A percentile compares a stretch with the other conserved stretches of the same genome.
Evolutionary conservation across 1,140 invertebrate species (phyloP).

Genomic region (Formica selysi): DNA sequence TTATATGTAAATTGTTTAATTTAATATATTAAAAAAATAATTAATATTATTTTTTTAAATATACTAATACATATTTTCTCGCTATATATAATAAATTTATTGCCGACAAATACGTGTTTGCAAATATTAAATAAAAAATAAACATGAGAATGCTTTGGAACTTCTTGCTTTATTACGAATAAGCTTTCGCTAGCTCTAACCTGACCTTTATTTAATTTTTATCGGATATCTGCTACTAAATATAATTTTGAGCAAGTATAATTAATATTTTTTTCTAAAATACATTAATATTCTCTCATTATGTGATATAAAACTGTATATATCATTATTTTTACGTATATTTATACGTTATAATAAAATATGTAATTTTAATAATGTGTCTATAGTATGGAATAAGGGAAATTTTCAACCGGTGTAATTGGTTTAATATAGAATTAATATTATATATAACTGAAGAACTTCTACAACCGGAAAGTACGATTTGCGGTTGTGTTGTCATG

Average conservation of each 20-base stretch:
- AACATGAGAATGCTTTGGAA: neutral
- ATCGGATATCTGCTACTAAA: no score
- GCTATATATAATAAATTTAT: no score
- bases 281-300: no score
- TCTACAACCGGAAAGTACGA: neutral
- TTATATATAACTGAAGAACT: neutral
- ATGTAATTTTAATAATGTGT: neutral
- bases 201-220: no score
- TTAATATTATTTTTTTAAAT: conserved; percentile 3
- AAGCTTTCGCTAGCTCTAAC: no score
- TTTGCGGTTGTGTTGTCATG: neutral
- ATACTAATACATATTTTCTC: neutral
- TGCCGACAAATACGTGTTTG: no score
- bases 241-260: no score
- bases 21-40: neutral
- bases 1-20: neutral
- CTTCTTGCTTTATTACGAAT: no score
- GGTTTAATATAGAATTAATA: neutral
- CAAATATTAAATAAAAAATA: no score
- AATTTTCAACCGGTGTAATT: neutral
- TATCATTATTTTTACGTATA: neutral
- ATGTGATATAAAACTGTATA: no score
- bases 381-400: neutral
- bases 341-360: neutral
- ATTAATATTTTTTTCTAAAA: no score